A percentile compares a stretch with the other conserved stretches of the same genome.
phyloP scores from a whole-genome alignment of 2,797 vertebrate genomes.

The Halcyon chelicuti region DNA sequence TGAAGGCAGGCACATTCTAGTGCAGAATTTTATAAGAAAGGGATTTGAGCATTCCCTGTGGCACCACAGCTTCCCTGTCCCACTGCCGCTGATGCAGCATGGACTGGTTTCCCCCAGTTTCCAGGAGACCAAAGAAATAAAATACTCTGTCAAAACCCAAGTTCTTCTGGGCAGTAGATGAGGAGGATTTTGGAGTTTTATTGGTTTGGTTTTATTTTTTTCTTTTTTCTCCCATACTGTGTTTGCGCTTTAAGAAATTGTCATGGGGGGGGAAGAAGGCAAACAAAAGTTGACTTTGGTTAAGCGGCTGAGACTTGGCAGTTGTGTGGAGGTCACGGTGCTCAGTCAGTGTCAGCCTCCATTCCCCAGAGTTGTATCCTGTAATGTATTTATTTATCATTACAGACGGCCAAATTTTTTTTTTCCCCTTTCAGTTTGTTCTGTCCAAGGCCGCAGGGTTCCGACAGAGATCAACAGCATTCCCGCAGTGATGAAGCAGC shows the following conservation, averaged over 20 bases:
- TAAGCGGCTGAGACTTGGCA: conserved; percentile 62
- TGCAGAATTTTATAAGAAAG: background rate
- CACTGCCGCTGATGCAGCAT: background rate
- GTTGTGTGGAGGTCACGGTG: conserved; percentile 78
- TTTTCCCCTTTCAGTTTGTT: conserved; percentile 74
- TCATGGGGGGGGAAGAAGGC: conserved; percentile 17
- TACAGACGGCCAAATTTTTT: conserved; percentile 66
- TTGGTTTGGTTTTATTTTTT: background rate
- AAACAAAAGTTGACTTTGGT: conserved; percentile 75
- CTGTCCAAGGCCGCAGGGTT: conserved; percentile 89
- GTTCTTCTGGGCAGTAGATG: conserved; percentile 32
- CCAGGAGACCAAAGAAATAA: conserved; percentile 41
- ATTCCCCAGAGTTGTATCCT: conserved; percentile 76
- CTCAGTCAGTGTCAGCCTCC: conserved; percentile 76
- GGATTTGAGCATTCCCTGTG: background rate
- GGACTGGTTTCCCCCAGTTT: background rate
- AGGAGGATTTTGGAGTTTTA: background rate
- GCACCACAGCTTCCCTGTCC: background rate
- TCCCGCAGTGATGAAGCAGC: conserved; percentile 87
- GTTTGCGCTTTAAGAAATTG: conserved; percentile 69
- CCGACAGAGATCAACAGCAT: conserved; percentile 89
- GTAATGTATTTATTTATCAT: conserved; percentile 86
- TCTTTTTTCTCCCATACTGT: background rate
- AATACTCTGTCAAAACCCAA: conserved; percentile 35
- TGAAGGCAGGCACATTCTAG: background rate